phyloP scores from a whole-genome alignment of 2,888 invertebrate genomes.

The Orthonychiurus folsomi region DNA sequence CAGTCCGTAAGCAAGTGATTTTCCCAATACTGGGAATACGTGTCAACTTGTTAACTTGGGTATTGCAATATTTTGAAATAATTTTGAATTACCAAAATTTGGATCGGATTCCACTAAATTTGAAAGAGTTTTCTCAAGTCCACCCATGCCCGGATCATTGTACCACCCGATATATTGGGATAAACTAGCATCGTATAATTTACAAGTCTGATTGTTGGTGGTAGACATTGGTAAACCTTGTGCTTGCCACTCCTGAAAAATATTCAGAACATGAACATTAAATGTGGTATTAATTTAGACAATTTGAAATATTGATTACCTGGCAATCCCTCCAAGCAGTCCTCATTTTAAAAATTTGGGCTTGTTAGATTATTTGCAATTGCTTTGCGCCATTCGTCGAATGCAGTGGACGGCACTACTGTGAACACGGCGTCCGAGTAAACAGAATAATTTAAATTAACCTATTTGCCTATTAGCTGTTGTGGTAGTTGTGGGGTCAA shows the following conservation, averaged over 20 bases:
- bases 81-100: slow-evolving; percentile 17
- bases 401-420: too few relatives aligned
- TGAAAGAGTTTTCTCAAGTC: slow-evolving; percentile 7
- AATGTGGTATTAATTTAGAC: too few relatives aligned
- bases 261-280: too few relatives aligned
- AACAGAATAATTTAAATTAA: too few relatives aligned
- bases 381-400: too few relatives aligned
- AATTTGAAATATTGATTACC: neutral
- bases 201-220: neutral
- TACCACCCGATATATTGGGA: slow-evolving; percentile 20
- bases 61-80: neutral
- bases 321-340: neutral
- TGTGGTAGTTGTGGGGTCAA: too few relatives aligned
- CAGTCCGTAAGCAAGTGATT: slow-evolving; percentile 6
- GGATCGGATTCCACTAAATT: slow-evolving; percentile 13
- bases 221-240: slow-evolving; percentile 15
- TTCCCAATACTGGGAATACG: slow-evolving; percentile 12
- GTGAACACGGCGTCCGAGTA: too few relatives aligned
- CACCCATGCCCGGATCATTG: slow-evolving; percentile 16
- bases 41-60: too few relatives aligned
- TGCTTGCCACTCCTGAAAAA: slow-evolving; percentile 16
- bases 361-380: too few relatives aligned
- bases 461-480: too few relatives aligned
- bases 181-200: slow-evolving; percentile 18
- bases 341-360: neutral